Conservation (phyloP, 1,140 invertebrate species). For the Drosophila serrata region DNA sequence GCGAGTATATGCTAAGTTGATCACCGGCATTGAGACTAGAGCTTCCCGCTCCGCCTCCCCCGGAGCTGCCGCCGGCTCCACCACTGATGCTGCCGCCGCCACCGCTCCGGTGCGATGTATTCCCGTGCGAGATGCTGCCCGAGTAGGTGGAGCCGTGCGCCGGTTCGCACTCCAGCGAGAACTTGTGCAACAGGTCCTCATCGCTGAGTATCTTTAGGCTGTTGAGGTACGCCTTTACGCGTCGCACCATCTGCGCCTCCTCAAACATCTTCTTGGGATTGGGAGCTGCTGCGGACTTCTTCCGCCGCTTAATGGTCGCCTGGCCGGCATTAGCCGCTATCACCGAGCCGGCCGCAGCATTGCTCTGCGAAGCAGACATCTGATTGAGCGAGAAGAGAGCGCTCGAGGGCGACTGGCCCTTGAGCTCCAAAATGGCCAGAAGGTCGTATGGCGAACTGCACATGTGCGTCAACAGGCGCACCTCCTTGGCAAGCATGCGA, state of each 20-base stretch:
- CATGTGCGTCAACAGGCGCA: slow-evolving; percentile 97
- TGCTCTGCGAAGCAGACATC: slow-evolving; percentile 89
- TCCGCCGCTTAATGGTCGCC: slow-evolving; percentile 95
- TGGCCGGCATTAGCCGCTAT: slow-evolving; percentile 86
- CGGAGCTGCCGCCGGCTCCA: slow-evolving; percentile 70
- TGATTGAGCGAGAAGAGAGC: slow-evolving; percentile 96
- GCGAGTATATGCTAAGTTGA: slow-evolving; percentile 78
- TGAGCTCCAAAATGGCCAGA: slow-evolving; percentile 93
- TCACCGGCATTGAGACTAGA: slow-evolving; percentile 70
- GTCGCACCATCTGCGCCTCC: slow-evolving; percentile 98
- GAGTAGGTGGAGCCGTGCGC: slow-evolving; percentile 86
- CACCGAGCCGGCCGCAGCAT: slow-evolving; percentile 66
- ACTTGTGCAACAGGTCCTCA: slow-evolving; percentile 94
- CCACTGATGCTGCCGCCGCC: slow-evolving; percentile 76
- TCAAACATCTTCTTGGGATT: slow-evolving; percentile 99
- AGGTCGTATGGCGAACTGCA: slow-evolving; percentile 97
- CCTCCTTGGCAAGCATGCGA: slow-evolving; percentile 99
- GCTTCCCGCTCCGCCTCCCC: slow-evolving; percentile 61
- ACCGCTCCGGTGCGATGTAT: slow-evolving; percentile 80
- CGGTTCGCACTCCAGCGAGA: slow-evolving; percentile 96
- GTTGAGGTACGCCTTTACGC: slow-evolving; percentile 97
- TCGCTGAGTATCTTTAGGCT: slow-evolving; percentile 95
- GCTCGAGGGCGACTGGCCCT: slow-evolving; percentile 93
- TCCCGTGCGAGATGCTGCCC: slow-evolving; percentile 85
- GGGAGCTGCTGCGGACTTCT: slow-evolving; percentile 95